Base-by-base conservation (phyloP, 2,113 vertebrate genomes). In the Pachycephala philippinensis region DNA sequence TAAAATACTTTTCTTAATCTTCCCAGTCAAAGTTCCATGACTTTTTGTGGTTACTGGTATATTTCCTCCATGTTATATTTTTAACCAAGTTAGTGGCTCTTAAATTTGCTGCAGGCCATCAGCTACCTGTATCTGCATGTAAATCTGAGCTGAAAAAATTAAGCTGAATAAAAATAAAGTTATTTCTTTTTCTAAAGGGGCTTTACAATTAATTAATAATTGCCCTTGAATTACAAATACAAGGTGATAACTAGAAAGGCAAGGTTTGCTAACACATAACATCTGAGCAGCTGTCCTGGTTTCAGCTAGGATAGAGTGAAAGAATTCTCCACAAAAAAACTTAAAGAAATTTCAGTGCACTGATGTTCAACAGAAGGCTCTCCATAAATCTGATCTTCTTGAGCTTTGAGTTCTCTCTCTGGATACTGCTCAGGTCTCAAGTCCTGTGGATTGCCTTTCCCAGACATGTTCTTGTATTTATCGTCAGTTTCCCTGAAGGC, bases 1-100 rank as follows among this genome's bases (percentile, higher is more conserved):
- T 68, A 89, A 92, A 93, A 81, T 31, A 50, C 31, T 83, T 94
- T 84, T 77, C 75, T 86, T 90, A 86, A 84, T 93, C 35, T 94
- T 86, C 83, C 56, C 75, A 85, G 64, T 52, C 26, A 75, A 92
- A 89, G 56, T 78, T 72, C 35, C 54, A 42, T 66, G 84, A 77
- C 40, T 87, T 94, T 85, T 92, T 84, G 76, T 63, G 52, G 68
- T 95, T 93, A 54, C n/a, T 80, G 63, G 44, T 94, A 69, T 65
- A 57, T 84, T 93, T 94, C 60, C 26, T 61, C 60, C 44, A 65
- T 68, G 39, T 35, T 60, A 23, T 30, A 80, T 52, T 95, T 95
- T 94, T 84, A 84, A 91, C 16, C 20, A 61, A 68, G 13, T 92
- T 78, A 61, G 59, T 66, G 61, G 40, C 23, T 81, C 52, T 84